Base-by-base conservation (phyloP, 2,797 vertebrate genomes). In the Catostomus latipinnis region DNA sequence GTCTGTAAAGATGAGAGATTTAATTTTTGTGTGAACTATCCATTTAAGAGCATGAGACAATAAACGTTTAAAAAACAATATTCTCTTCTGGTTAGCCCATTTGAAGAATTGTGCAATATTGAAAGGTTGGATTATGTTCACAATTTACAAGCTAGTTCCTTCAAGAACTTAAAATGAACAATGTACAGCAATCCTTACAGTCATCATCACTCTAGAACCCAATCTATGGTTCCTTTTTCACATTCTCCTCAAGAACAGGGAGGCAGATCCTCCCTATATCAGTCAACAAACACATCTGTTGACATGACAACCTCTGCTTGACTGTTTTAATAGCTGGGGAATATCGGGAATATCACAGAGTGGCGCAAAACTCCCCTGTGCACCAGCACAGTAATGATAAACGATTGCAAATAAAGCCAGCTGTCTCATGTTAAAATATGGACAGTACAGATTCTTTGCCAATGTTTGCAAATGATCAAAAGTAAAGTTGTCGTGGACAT, bases 331-430 rank as follows among this genome's bases (percentile, higher is more conserved):
- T n/a, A 63, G 12, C 6, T 46, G 48, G 45, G 53, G 61, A 58
- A 65, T 63, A 71, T 63, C 14, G 68, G 79, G 60, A 83, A 80
- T 70, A 82, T 82, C 86, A 4, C 57, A 63, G 71, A n/a, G 79
- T 85, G 77, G 82, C 14, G 8, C 81, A 71, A 70, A 76, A 65
- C 58, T 74, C 58, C 66, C 68, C 53, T 56, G 49, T 14, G 60
- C 22, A 70, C 6, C 22, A 60, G 6, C 14, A 11, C 45, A 49
- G 13, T 60, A 57, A 66, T 68, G 14, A 72, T 62, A 75, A 79
- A 84, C 71, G 46, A 58, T 3, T 1, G 46, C 22, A 66, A 71
- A 76, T 63, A 2, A 69, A 16, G n/a, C 34, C 46, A 52, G 63
- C 46, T 9, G 74, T 45, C 14, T 50, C 53, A 4, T 10, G 18